phyloP scores from a whole-genome alignment of 37 sponge, comb jelly and placozoan species.

The Theonella swinhoei region DNA sequence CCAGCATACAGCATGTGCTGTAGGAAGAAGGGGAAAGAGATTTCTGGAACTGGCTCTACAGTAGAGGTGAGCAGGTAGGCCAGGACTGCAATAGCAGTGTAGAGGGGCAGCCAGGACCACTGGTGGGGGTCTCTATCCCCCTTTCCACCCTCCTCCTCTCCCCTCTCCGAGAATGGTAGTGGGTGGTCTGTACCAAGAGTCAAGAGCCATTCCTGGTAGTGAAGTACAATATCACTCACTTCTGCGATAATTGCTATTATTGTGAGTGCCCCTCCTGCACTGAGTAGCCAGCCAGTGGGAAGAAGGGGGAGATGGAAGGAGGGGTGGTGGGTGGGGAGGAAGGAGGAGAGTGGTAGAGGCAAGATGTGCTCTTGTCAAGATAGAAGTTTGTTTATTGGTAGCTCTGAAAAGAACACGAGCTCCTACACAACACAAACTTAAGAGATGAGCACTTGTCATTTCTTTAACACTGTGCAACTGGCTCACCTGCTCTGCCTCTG shows the following conservation, averaged over 20 bases:
- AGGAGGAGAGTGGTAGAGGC: background rate
- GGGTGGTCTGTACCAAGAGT: background rate
- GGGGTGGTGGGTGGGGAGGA: background rate
- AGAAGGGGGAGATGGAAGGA: background rate
- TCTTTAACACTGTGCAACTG: too few species aligned
- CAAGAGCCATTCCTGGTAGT: background rate
- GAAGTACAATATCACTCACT: background rate
- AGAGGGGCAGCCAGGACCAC: constrained; percentile 13
- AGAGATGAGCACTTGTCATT: too few species aligned
- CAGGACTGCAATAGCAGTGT: constrained; percentile 8
- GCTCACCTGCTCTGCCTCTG: too few species aligned
- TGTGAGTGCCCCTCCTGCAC: background rate
- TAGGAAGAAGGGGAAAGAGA: constrained; percentile 76
- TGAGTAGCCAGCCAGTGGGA: background rate
- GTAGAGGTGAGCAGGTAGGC: constrained; percentile 44
- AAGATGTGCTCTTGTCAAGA: too few species aligned
- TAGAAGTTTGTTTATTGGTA: too few species aligned
- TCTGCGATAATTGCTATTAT: background rate
- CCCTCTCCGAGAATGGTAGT: background rate
- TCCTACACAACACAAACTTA: too few species aligned
- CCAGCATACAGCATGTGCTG: constrained; percentile 78
- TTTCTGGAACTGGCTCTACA: constrained; percentile 53
- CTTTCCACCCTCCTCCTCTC: background rate
- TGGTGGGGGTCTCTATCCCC: background rate
- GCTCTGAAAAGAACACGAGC: too few species aligned